These are phyloP conservation scores for Palythoa caribaeorum DNA, from an alignment of 92 coral and sea anemone genomes.

Conservation along the genomic window DNA sequence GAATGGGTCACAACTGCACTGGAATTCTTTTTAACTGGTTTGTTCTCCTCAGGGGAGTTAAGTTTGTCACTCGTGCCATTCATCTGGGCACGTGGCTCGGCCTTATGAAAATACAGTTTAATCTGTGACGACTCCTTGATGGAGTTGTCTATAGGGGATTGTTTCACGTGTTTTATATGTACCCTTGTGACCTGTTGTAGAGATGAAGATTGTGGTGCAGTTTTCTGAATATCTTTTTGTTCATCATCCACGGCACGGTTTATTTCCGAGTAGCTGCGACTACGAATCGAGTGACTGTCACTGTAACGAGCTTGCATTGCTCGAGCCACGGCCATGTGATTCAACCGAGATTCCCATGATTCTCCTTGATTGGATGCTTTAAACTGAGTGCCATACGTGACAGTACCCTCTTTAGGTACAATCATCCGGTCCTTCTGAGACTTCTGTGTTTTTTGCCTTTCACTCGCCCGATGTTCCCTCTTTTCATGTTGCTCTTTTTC, in stretches of 20 bases:
- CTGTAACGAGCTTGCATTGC: slow-evolving; percentile 33
- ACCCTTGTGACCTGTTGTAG: slow-evolving; percentile 34
- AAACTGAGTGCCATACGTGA: not conserved
- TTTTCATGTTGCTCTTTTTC: not conserved
- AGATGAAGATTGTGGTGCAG: slow-evolving; percentile 5
- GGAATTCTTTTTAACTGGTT: not conserved
- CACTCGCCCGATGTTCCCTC: not conserved
- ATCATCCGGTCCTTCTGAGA: not conserved
- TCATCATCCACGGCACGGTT: not conserved
- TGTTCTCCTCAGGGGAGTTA: not conserved
- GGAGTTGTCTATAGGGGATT: slow-evolving; percentile 24
- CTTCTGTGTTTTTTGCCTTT: not conserved
- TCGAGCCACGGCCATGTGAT: slow-evolving; percentile 36
- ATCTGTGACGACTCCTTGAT: slow-evolving; percentile 19
- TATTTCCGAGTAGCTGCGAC: slow-evolving; percentile 22
- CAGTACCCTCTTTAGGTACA: not conserved
- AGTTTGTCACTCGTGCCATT: slow-evolving; percentile 11
- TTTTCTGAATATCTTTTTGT: not conserved
- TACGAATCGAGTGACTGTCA: slow-evolving; percentile 32
- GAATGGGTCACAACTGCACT: not conserved
- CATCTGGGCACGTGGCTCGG: not conserved
- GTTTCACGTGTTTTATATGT: slow-evolving; percentile 34
- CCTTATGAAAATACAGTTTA: slow-evolving; percentile 29
- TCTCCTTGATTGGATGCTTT: not conserved
- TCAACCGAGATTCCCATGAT: slow-evolving; percentile 33